Percentiles rank a stretch among this genome's conserved stretches.
These are phyloP conservation scores for Temnothorax unifasciatus DNA, from an alignment of 2,888 invertebrate genomes.

Conservation along the genomic window DNA sequence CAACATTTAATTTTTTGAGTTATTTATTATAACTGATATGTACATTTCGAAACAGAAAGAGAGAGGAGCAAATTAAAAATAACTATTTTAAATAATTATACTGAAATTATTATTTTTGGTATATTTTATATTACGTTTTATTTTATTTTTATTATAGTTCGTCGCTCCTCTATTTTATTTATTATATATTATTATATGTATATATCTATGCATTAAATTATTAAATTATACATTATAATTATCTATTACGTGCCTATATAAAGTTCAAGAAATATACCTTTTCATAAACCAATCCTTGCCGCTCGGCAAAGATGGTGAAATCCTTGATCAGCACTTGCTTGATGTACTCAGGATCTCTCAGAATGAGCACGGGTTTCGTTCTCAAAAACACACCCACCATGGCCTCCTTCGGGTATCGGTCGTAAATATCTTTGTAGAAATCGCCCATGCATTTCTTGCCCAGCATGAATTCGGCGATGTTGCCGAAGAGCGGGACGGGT, in stretches of 20 bases:
- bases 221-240: not conserved
- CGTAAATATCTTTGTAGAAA: constrained; percentile 77
- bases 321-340: constrained; percentile 85
- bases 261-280: constrained; percentile 45
- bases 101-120: not conserved
- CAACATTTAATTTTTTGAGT: not conserved
- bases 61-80: not conserved
- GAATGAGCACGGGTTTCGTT: constrained; percentile 80
- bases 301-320: constrained; percentile 82
- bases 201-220: too few species aligned
- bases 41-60: not conserved
- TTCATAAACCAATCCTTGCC: constrained; percentile 80
- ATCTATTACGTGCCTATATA: not conserved
- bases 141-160: not conserved
- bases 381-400: constrained; percentile 13
- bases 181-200: too few species aligned
- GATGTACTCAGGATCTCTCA: constrained; percentile 84
- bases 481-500: constrained; percentile 86
- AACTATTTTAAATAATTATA: not conserved
- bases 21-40: not conserved
- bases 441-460: constrained; percentile 80
- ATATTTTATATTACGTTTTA: not conserved
- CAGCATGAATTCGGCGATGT: constrained; percentile 81
- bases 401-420: constrained; percentile 60
- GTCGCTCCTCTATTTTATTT: not conserved